These are phyloP conservation scores for Punctoribates punctum DNA, from an alignment of 2,888 invertebrate species.

Conservation along the genomic window DNA sequence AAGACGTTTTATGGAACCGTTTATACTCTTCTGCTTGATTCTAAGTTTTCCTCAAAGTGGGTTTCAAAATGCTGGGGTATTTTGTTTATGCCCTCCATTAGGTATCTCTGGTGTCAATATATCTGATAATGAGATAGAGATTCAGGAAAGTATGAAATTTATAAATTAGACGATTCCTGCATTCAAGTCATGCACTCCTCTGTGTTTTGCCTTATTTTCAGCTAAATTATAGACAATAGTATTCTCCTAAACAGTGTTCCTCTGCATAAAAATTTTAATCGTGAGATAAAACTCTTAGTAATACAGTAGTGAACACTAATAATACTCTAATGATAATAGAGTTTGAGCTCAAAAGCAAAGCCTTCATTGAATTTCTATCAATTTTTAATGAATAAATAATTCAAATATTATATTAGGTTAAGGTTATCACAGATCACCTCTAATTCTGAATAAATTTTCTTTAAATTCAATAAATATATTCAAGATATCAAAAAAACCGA, in stretches of 20 bases:
- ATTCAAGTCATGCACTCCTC: constrained; percentile 28
- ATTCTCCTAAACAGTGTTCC: too few relatives aligned
- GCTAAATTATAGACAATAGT: not conserved
- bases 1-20: too few relatives aligned
- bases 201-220: not conserved
- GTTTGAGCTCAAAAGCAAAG: not conserved
- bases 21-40: too few relatives aligned
- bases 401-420: too few relatives aligned
- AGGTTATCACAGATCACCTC: too few relatives aligned
- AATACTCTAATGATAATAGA: not conserved
- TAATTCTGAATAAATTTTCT: too few relatives aligned
- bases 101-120: too few relatives aligned
- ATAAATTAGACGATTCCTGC: constrained; percentile 30
- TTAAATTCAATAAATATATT: too few relatives aligned
- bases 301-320: not conserved
- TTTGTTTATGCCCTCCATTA: too few relatives aligned
- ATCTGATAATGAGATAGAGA: not conserved
- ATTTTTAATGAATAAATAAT: not conserved
- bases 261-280: constrained; percentile 11
- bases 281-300: not conserved
- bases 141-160: constrained; percentile 22
- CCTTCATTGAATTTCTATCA: constrained; percentile 8
- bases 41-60: too few relatives aligned
- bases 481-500: too few relatives aligned
- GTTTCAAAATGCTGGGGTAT: too few relatives aligned